Conservation (phyloP, 2,888 invertebrate species). For the Halocaridina rubra region DNA sequence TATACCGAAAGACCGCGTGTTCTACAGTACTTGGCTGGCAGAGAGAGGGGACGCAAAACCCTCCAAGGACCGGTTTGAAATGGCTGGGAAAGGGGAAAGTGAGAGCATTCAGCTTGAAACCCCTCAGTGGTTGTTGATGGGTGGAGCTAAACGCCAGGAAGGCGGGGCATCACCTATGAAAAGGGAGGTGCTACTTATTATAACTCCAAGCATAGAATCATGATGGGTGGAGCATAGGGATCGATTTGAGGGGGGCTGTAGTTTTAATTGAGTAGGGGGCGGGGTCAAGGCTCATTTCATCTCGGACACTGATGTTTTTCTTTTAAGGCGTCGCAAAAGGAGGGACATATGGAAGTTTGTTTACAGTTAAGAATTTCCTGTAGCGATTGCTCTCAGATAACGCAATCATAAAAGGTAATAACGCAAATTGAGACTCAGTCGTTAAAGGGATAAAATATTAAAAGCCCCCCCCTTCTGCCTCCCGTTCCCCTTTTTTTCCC, state of each 20-base stretch:
- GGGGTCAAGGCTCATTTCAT: not conserved
- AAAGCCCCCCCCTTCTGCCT: too few relatives aligned
- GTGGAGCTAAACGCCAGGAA: not conserved
- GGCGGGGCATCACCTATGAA: conserved; percentile 3
- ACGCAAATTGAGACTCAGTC: not conserved
- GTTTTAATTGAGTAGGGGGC: not conserved
- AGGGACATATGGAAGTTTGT: conserved; percentile 29
- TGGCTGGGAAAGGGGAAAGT: conserved; percentile 1
- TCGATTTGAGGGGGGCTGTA: not conserved
- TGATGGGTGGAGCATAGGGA: not conserved
- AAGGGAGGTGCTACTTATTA: conserved; percentile 9
- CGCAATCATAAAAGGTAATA: not conserved
- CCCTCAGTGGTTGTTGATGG: too few relatives aligned
- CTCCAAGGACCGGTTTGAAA: not conserved
- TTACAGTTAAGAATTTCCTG: conserved; percentile 27
- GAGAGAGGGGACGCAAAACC: not conserved
- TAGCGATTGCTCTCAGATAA: not conserved
- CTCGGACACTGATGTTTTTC: not conserved
- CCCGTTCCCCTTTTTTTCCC: too few relatives aligned
- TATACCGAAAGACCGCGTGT: too few relatives aligned
- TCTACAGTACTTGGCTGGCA: too few relatives aligned
- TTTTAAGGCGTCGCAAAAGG: not conserved
- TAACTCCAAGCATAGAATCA: too few relatives aligned
- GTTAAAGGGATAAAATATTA: not conserved
- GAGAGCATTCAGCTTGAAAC: too few relatives aligned